Evolutionary conservation across 2,113 vertebrate species (phyloP).

Genomic region (Blennius ocellaris): DNA sequence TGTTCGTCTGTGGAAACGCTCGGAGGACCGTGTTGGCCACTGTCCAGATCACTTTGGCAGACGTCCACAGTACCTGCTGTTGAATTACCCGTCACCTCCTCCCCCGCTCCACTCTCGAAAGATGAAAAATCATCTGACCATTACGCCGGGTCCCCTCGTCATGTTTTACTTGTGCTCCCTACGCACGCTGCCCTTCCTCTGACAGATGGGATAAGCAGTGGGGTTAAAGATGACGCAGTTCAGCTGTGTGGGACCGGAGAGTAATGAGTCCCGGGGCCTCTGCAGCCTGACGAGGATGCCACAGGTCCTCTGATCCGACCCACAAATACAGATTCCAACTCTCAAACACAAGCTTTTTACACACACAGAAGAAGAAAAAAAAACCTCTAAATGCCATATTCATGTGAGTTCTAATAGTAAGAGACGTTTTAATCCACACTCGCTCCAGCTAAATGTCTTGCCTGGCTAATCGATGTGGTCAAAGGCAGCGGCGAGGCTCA

Average conservation of each 20-base stretch:
- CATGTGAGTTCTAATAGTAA: not conserved
- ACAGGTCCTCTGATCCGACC: slow-evolving; percentile 56
- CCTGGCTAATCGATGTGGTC: not conserved
- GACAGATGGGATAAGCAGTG: slow-evolving; percentile 68
- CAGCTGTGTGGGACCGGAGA: slow-evolving; percentile 72
- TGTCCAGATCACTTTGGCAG: slow-evolving; percentile 41
- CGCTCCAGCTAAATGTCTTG: slow-evolving; percentile 3
- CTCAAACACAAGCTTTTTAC: slow-evolving; percentile 14
- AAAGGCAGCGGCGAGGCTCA: not conserved
- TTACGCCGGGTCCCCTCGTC: slow-evolving; percentile 59
- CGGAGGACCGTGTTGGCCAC: slow-evolving; percentile 20
- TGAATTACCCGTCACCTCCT: slow-evolving; percentile 2
- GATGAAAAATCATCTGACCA: slow-evolving; percentile 43
- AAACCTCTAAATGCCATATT: not conserved
- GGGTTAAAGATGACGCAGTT: slow-evolving; percentile 79
- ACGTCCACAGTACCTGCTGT: slow-evolving; percentile 60
- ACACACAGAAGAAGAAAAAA: too few species aligned
- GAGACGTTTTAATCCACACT: slow-evolving; percentile 4
- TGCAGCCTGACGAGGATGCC: slow-evolving; percentile 52
- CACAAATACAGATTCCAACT: slow-evolving; percentile 28
- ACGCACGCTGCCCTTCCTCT: slow-evolving; percentile 69
- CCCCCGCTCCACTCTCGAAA: slow-evolving; percentile 31
- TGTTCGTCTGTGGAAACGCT: slow-evolving; percentile 4
- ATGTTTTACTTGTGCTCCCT: slow-evolving; percentile 74
- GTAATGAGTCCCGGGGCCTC: slow-evolving; percentile 59